Base-by-base conservation (phyloP, 2,113 vertebrate species). In the Clinocottus analis region DNA sequence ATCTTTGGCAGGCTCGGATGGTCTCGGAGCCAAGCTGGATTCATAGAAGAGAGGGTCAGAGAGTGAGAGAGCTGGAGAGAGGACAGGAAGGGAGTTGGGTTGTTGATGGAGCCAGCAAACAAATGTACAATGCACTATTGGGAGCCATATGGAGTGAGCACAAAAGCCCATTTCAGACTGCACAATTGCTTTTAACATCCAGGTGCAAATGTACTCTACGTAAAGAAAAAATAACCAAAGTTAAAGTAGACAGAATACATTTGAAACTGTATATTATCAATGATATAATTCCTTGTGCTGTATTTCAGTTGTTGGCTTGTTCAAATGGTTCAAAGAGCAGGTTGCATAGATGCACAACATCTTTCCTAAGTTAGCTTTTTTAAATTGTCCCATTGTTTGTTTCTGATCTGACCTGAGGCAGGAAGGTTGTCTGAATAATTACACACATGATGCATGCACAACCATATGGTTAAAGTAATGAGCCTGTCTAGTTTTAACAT, bases 1-100 rank as follows among this genome's bases (percentile, higher is more conserved):
- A 79, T 88, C 84, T 86, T 79, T 84, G 80, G 76, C 72, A 59
- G 33, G 45, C 33, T 55, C 35, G 33, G 55, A 71, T 60, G 33
- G 37, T 86, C 76, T 56, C 47, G 8, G 31, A 53, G 64, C 80
- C 68, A 89, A 83, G 47, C 49, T 80, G 55, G 39, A 68, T 37
- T 62, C 60, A 79, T 56, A 25, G 59, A 63, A 76, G 62, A 73
- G 66, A 73, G 4, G 14, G 66, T 69, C 12, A 16, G 12, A 59
- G 27, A 29, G 60, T 11, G 41, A 58, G 49, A 67, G 62, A 69
- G 66, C 72, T 51, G 35, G 77, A 35, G 14, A 63, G 27, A 55
- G 64, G 56, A 29, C 35, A 79, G 39, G 80, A 45, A 73, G 59
- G 4, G 55, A 79, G 51, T 39, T 0, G 16, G 59, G 25, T 33